Percentiles rank a stretch among this genome's conserved stretches.
phyloP scores from a whole-genome alignment of 2,888 invertebrate species.

The Zygogramma bicolorata region DNA sequence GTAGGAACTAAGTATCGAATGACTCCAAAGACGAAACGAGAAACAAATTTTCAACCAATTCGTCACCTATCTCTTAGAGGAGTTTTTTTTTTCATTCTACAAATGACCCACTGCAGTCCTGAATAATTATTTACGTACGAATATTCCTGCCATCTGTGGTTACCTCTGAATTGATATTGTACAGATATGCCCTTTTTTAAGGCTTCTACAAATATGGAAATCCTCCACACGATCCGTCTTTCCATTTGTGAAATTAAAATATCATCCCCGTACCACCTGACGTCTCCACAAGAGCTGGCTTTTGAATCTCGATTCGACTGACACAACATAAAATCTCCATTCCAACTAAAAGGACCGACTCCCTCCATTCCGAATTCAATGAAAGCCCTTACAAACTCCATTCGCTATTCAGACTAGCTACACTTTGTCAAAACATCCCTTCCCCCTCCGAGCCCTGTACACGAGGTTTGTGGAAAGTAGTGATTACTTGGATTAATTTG shows the following conservation, averaged over 20 bases:
- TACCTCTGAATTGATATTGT: neutral
- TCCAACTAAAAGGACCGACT: constrained; percentile 8
- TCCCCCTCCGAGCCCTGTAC: neutral
- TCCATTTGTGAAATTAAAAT: constrained; percentile 11
- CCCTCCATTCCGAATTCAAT: constrained; percentile 22
- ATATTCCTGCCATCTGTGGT: neutral
- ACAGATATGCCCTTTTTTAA: neutral
- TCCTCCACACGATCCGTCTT: neutral
- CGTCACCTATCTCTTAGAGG: too few relatives aligned
- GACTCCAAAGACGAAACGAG: too few relatives aligned
- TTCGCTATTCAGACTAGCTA: neutral
- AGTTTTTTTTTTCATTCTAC: too few relatives aligned
- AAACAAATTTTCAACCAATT: too few relatives aligned
- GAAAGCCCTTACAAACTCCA: constrained; percentile 16
- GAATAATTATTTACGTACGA: too few relatives aligned
- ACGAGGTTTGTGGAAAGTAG: constrained; percentile 8
- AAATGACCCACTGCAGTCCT: too few relatives aligned
- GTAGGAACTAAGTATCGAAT: too few relatives aligned
- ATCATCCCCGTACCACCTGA: neutral
- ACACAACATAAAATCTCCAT: constrained; percentile 19
- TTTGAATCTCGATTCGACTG: constrained; percentile 10
- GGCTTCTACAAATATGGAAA: neutral
- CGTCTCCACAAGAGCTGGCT: neutral
- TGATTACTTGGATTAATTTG: constrained; percentile 13
- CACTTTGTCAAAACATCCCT: constrained; percentile 12